phyloP scores from a whole-genome alignment of 2,113 vertebrate species.

The Macrotus californicus region DNA sequence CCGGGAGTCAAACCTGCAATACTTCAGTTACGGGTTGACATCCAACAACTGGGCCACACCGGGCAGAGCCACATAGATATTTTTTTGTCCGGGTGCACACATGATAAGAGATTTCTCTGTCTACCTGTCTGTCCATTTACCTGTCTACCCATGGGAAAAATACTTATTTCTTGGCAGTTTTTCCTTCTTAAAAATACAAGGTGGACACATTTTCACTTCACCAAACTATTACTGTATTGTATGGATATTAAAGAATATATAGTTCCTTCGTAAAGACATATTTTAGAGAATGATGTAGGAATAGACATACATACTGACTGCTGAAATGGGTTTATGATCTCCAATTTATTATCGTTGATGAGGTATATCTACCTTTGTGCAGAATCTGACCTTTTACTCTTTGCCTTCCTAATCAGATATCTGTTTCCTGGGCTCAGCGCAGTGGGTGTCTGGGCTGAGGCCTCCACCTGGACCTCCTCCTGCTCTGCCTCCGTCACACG shows the following conservation, averaged over 20 bases:
- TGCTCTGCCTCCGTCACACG: not conserved
- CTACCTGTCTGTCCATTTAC: not conserved
- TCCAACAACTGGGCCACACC: too few species aligned
- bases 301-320: not conserved
- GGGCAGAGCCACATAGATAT: too few species aligned
- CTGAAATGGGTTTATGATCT: not conserved
- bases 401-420: not conserved
- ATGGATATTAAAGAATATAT: not conserved
- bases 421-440: not conserved
- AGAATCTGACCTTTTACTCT: not conserved
- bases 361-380: not conserved
- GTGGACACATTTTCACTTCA: not conserved
- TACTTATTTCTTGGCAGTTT: not conserved
- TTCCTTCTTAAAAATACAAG: not conserved
- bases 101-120: not conserved
- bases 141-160: not conserved
- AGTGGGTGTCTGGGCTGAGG: not conserved
- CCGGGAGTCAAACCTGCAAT: too few species aligned
- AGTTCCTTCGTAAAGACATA: not conserved
- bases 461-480: not conserved
- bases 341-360: not conserved
- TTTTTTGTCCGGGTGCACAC: not conserved
- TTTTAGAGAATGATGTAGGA: not conserved
- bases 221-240: not conserved
- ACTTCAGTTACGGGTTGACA: too few species aligned